Percentiles rank a stretch among this genome's conserved stretches.
These are phyloP conservation scores for Pseudobourletiella spinata DNA, from an alignment of 1,140 invertebrate species.

Conservation along the genomic window DNA sequence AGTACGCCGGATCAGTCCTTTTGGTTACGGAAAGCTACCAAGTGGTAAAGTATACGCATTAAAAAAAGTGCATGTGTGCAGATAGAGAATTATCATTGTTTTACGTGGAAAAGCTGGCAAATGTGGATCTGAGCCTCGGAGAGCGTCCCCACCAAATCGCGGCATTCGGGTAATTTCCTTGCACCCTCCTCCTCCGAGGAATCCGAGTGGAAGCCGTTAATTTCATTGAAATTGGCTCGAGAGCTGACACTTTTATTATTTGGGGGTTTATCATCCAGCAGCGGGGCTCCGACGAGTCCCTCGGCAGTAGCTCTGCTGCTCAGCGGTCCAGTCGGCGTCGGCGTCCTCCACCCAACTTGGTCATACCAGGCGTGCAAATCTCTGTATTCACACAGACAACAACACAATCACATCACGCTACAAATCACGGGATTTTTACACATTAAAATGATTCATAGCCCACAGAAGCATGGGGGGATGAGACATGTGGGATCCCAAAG, in stretches of 20 bases:
- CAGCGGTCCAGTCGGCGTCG: background rate
- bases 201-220: background rate
- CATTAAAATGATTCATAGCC: background rate
- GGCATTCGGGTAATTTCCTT: background rate
- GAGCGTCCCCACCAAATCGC: background rate
- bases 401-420: background rate
- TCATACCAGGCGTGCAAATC: conserved; percentile 9
- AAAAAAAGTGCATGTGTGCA: too few species aligned
- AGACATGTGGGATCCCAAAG: background rate
- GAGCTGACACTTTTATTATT: background rate
- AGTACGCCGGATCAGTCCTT: too few species aligned
- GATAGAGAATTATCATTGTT: background rate
- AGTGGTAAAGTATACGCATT: too few species aligned
- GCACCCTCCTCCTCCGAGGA: background rate
- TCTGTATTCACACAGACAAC: background rate
- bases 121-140: background rate
- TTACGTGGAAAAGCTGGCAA: conserved; percentile 2
- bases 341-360: background rate
- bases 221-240: too few species aligned
- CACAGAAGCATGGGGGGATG: background rate
- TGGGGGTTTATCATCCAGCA: background rate
- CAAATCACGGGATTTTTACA: background rate
- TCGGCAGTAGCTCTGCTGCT: background rate
- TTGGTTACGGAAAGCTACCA: too few species aligned
- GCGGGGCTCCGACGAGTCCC: background rate